phyloP scores from a whole-genome alignment of 2,888 invertebrate genomes.

The Leucophenga montana region DNA sequence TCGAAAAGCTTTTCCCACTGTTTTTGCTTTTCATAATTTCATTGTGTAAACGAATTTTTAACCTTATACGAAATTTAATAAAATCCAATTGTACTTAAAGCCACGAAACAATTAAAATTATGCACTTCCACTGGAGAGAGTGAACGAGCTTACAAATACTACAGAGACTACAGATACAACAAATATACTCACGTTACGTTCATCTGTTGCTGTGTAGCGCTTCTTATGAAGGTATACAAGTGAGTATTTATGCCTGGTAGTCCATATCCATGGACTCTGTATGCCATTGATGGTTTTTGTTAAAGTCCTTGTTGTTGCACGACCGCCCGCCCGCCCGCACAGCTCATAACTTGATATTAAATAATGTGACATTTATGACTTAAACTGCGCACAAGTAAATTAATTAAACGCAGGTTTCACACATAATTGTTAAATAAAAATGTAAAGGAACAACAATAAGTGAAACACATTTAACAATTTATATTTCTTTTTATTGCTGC shows the following conservation, averaged over 20 bases:
- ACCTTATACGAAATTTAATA: slow-evolving; percentile 13
- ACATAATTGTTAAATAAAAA: slow-evolving; percentile 18
- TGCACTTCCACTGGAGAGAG: slow-evolving; percentile 3
- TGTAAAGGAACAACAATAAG: slow-evolving; percentile 7
- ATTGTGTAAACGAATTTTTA: not conserved
- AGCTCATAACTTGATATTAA: slow-evolving; percentile 14
- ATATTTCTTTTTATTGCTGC: not conserved
- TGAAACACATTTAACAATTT: not conserved
- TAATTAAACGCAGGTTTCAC: slow-evolving; percentile 25
- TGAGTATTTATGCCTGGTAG: too few species aligned
- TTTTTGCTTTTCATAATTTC: not conserved
- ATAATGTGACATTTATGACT: slow-evolving; percentile 27
- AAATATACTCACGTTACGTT: not conserved
- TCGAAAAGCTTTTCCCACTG: not conserved
- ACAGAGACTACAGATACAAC: not conserved
- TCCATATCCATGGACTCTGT: not conserved
- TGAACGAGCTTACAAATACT: not conserved
- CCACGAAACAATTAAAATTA: slow-evolving; percentile 26
- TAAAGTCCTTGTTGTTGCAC: not conserved
- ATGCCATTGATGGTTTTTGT: slow-evolving; percentile 8
- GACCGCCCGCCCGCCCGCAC: not conserved
- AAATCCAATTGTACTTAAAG: slow-evolving; percentile 15
- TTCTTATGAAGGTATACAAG: too few species aligned
- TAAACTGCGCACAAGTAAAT: slow-evolving; percentile 20
- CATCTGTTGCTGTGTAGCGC: not conserved